These are phyloP conservation scores for Harpagoxenus sublaevis DNA, from an alignment of 2,888 invertebrate genomes.

Conservation along the genomic window DNA sequence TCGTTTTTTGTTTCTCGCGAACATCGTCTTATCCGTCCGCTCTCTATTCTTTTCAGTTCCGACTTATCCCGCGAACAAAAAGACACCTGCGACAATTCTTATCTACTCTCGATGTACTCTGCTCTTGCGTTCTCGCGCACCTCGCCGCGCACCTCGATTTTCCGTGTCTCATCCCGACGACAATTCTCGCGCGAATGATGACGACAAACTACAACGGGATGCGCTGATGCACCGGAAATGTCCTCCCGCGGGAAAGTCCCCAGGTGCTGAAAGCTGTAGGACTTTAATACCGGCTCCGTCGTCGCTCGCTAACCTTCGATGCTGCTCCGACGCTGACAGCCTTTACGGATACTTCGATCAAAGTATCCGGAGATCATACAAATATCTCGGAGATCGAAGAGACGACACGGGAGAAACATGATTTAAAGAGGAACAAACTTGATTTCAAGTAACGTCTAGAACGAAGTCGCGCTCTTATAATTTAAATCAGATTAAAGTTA, in stretches of 20 bases:
- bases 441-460: neutral
- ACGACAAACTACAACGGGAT: slow-evolving; percentile 67
- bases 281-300: slow-evolving; percentile 47
- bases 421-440: neutral
- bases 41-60: slow-evolving; percentile 37
- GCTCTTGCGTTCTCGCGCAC: slow-evolving; percentile 6
- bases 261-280: slow-evolving; percentile 63
- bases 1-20: slow-evolving; percentile 12
- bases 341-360: slow-evolving; percentile 37
- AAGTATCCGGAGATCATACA: slow-evolving; percentile 12
- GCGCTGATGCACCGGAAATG: slow-evolving; percentile 58
- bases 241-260: slow-evolving; percentile 65
- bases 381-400: slow-evolving; percentile 1
- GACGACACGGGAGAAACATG: neutral
- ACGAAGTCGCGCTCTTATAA: neutral
- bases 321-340: slow-evolving; percentile 36
- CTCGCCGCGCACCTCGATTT: slow-evolving; percentile 10
- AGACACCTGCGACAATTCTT: slow-evolving; percentile 35
- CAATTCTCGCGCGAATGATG: slow-evolving; percentile 62
- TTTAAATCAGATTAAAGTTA: neutral
- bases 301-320: slow-evolving; percentile 65
- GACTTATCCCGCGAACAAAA: slow-evolving; percentile 48
- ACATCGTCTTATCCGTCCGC: slow-evolving; percentile 8
- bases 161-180: slow-evolving; percentile 11
- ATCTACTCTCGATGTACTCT: slow-evolving; percentile 46